phyloP scores from a whole-genome alignment of 2,113 vertebrate species.

The Anseranas semipalmata region DNA sequence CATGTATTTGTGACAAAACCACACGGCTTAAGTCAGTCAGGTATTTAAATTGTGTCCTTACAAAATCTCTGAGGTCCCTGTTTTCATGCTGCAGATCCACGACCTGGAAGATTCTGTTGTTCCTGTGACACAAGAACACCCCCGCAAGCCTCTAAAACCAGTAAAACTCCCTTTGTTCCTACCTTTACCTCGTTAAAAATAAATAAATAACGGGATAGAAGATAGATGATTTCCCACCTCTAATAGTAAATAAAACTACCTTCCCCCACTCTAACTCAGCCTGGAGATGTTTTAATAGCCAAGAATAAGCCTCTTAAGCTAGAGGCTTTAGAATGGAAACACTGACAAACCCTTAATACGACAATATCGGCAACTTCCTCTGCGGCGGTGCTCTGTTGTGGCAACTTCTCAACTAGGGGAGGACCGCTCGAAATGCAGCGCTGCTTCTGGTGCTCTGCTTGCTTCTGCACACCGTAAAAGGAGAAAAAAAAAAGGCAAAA shows the following conservation, averaged over 20 bases:
- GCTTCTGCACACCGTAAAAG: not conserved
- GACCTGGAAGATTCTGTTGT: not conserved
- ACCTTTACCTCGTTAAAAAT: not conserved
- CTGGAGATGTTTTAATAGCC: conserved; percentile 50
- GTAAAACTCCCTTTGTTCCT: not conserved
- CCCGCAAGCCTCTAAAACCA: not conserved
- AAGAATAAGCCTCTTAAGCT: conserved; percentile 55
- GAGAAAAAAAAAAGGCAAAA: not conserved
- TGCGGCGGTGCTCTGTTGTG: not conserved
- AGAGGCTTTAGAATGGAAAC: conserved; percentile 29
- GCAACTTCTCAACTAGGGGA: conserved; percentile 40
- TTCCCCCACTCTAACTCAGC: conserved; percentile 13
- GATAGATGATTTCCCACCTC: not conserved
- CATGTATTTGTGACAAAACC: not conserved
- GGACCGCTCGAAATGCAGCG: not conserved
- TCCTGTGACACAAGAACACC: not conserved
- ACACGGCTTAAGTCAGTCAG: not conserved
- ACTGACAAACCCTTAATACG: conserved; percentile 8
- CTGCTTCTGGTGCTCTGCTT: conserved; percentile 21
- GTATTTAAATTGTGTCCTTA: not conserved
- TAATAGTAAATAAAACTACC: conserved; percentile 27
- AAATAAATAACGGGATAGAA: not conserved
- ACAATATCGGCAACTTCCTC: not conserved
- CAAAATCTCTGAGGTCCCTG: not conserved
- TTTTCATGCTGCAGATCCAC: not conserved